Base-by-base conservation (phyloP, 2,113 vertebrate species). In the Garra rufa region DNA sequence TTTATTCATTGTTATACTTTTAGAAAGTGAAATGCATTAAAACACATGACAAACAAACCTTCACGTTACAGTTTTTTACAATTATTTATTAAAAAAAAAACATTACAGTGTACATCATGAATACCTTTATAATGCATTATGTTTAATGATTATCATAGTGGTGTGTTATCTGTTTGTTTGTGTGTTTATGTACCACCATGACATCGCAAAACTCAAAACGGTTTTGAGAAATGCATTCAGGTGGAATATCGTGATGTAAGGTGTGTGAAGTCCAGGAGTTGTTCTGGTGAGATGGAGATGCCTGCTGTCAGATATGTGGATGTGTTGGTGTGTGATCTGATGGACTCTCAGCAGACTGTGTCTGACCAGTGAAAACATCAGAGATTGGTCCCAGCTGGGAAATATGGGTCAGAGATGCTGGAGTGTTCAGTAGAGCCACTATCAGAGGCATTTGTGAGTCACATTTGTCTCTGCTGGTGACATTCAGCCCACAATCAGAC, bases 361-460 rank as follows among this genome's bases (percentile, higher is more conserved):
- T 83, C 82, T 71, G 73, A 84, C 86, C 63, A 83, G 76, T 76
- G 21, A 15, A 50, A 30, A 46, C 7, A 13, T 50, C 67, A 71
- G 30, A 82, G 46, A 85, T 73, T 88, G 75, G 82, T 73, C 87
- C 73, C 75, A 89, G 77, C 75, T 90, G 83, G 83, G 83, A 57
- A 89, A 88, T 91, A 71, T 88, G 57, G 85, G 83, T 81, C 90
- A 89, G 67, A 86, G 81, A 82, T 73, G 87, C 76, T 78, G 28
- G 44, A 6, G 59, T 87, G 69, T 19, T 28, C 24, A 28, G 11
- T 28, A 65, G 26, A 65, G 28, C 6, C 6, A 15, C 17, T 21
- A 55, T 55, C 50, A 55, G 17, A 8, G 5, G 4, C 2, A 4
- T 28, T 52, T 52, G 15, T 26, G 59, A 57, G 3, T 61, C 57